Evolutionary conservation across 30 jellyfish, hydroid and myxozoan genomes (phyloP).

Genomic region (Aurelia aurita): DNA sequence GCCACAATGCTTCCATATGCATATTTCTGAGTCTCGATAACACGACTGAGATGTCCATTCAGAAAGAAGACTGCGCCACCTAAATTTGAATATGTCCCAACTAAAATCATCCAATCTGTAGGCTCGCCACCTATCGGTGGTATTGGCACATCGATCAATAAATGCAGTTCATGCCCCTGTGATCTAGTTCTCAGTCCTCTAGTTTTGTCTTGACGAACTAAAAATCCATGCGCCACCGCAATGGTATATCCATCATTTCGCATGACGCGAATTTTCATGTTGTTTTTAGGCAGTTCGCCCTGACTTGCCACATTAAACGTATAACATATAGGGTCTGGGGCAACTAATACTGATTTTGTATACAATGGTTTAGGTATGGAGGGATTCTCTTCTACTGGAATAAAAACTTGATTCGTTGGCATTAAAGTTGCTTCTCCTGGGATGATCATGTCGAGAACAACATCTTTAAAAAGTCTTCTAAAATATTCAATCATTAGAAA

Average conservation of each 20-base stretch:
- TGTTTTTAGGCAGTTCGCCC: slow-evolving; percentile 83
- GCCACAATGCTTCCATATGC: slow-evolving; percentile 99
- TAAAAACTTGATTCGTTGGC: slow-evolving; percentile 59
- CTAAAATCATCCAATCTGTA: slow-evolving; percentile 93
- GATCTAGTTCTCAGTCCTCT: slow-evolving; percentile 88
- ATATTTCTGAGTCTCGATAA: slow-evolving; percentile 93
- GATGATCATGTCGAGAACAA: slow-evolving; percentile 67
- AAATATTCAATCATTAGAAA: slow-evolving; percentile 81
- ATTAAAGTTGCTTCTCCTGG: slow-evolving; percentile 65
- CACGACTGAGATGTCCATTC: slow-evolving; percentile 87
- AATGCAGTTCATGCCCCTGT: slow-evolving; percentile 80
- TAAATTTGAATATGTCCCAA: slow-evolving; percentile 95
- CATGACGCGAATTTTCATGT: slow-evolving; percentile 73
- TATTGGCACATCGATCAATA: slow-evolving; percentile 77
- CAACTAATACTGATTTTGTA: slow-evolving; percentile 79
- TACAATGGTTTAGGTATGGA: slow-evolving; percentile 77
- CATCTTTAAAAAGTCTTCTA: slow-evolving; percentile 77
- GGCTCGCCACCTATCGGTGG: slow-evolving; percentile 55
- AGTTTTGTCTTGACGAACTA: slow-evolving; percentile 93
- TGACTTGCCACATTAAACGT: slow-evolving; percentile 93
- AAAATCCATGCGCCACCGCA: slow-evolving; percentile 95
- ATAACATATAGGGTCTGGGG: slow-evolving; percentile 79
- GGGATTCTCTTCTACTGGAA: slow-evolving; percentile 63
- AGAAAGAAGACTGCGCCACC: slow-evolving; percentile 97
- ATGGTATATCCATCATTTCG: slow-evolving; percentile 93